Evolutionary conservation across 2,888 invertebrate species (phyloP), one percentile per base, ranked within the genome.

Genomic region (Leptothorax acervorum): DNA sequence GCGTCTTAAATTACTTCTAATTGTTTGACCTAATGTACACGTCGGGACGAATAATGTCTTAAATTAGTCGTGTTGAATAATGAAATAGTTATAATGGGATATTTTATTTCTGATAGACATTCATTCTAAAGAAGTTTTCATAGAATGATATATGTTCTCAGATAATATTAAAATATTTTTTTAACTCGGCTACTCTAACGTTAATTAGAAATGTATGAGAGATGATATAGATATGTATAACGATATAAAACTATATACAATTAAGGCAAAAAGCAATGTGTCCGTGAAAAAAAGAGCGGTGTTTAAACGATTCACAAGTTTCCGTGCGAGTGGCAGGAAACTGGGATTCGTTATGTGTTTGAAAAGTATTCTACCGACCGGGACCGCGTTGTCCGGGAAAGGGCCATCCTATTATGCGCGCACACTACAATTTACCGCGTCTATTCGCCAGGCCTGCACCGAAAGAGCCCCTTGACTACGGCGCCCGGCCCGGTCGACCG

Each of bases 371-470:
- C 45, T 68, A 6, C 23, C 31, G 68, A 28, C 78, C 66, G 28
- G 39, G 28, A 23, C 23, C 23, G 23, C 23, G 23, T 23, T 5
- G 48, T 48, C 15, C 45, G 45, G 68, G 55, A 68, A 68, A 57
- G 70, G 78, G 31, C 70, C 55, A 53, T 68, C 78, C 68, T 78
- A 78, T 78, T 78, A 78, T 78, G 78, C 66, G 53, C 53, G 39
- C 76, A 78, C 78, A 57, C 70, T 78, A 68, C 78, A 78, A 78
- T 78, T 78, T 78, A 78, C 68, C 55, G 45, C n/a, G 35, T 68
- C 68, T 70, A 70, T 45, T 68, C 78, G 45, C 42, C 68, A 57
- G 78, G 68, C 45, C 70, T 55, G 55, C 75, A 23, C 45, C 39
- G 76, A 76, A 66, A 51, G 51, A 65, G 76, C 11, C 23, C 57